Evolutionary conservation across 2,888 invertebrate genomes (phyloP).

Genomic region (Meloe dianella): DNA sequence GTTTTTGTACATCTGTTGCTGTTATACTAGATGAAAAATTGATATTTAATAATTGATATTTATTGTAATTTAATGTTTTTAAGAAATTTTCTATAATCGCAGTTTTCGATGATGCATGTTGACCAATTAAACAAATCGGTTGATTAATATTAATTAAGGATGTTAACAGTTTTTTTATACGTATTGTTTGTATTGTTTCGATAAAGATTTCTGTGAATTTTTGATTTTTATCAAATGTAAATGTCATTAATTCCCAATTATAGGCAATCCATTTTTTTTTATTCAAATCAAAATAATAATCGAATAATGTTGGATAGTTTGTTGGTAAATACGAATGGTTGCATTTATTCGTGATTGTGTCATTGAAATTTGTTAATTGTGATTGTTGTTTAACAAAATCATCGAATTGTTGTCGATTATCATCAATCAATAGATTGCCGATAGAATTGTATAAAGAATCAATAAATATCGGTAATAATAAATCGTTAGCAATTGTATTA

Average conservation of each 20-base stretch:
- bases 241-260: constrained; percentile 79
- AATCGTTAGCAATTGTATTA: constrained; percentile 62
- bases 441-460: constrained; percentile 84
- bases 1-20: constrained; percentile 87
- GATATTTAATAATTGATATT: constrained; percentile 79
- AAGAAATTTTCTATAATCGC: constrained; percentile 86
- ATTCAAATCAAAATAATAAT: constrained; percentile 77
- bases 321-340: constrained; percentile 77
- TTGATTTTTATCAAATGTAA: constrained; percentile 69
- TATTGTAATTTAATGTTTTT: constrained; percentile 70
- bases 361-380: constrained; percentile 73
- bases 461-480: constrained; percentile 75
- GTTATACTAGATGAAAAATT: constrained; percentile 93
- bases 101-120: constrained; percentile 92
- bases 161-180: constrained; percentile 78
- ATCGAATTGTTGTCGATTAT: constrained; percentile 77
- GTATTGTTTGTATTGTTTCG: constrained; percentile 86
- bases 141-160: constrained; percentile 77
- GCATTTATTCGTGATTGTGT: constrained; percentile 69
- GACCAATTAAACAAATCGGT: constrained; percentile 86
- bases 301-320: constrained; percentile 74
- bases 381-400: constrained; percentile 70
- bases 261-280: constrained; percentile 81
- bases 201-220: constrained; percentile 86
- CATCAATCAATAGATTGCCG: constrained; percentile 77